Base-by-base conservation (phyloP, 2,797 vertebrate species). In the Nyctalus aviator region DNA sequence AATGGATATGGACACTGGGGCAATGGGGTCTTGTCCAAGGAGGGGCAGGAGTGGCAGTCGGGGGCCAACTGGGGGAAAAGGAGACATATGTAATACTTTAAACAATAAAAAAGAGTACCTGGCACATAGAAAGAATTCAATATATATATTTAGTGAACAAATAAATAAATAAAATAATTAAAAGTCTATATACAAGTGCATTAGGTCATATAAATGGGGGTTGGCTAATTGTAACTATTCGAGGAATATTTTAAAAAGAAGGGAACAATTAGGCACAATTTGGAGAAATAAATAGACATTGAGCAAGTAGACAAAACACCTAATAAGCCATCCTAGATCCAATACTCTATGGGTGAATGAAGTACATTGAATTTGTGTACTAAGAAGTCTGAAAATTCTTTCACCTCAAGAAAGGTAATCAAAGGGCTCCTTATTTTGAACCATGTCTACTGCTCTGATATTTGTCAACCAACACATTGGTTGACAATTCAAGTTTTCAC, bases 351-450 rank as follows among this genome's bases (percentile, higher is more conserved):
- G 50, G 20, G 32, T 64, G 35, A 94, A 57, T 82, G 48, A 46
- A 88, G 59, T 59, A 85, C 88, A 88, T 75, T 96, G 71, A 93
- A 93, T 79, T 50, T 91, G 71, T 85, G 69, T 14, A 92, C 3
- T 17, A 79, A 32, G n/a, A 81, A 77, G 9, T 37, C 59, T 30
- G 23, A 93, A 90, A 94, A 75, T 11, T 78, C 57, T 88, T 75
- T 86, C 35, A 92, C 30, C 76, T 90, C 5, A 2, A 84, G 59
- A 50, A 91, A 88, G 25, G n/a, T 53, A 71, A 90, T 8, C 18
- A 12, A 64, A 91, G 57, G 62, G 17, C 13, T 69, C 59, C 82
- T 88, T 79, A 71, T 71, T 88, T 85, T 73, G 82, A 81, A 53
- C 27, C 62, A 81, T 8, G 55, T 81, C 81, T 84, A 17, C 7